Percentiles rank a stretch among this genome's conserved stretches.
Conservation (phyloP, 2,113 vertebrate species). For the Brienomyrus brachyistius region DNA sequence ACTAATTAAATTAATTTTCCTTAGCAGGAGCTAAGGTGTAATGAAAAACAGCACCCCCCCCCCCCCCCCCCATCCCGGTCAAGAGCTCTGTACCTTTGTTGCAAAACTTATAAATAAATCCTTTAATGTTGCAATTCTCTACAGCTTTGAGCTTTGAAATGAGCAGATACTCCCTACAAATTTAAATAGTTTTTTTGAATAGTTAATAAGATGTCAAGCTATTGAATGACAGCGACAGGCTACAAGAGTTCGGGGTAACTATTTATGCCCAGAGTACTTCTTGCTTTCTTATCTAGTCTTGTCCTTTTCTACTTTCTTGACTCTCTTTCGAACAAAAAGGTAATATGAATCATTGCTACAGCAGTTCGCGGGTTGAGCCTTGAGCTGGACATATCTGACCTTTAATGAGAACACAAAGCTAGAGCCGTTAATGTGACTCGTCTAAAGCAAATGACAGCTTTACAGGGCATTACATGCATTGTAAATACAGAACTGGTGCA, state of each 20-base stretch:
- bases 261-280: not conserved
- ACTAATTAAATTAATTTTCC: slow-evolving; percentile 1
- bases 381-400: not conserved
- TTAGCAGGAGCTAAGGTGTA: not conserved
- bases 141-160: not conserved
- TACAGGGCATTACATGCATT: not conserved
- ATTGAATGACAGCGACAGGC: not conserved
- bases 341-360: not conserved
- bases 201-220: not conserved
- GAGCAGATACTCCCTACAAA: not conserved
- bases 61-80: not conserved
- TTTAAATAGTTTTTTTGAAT: not conserved
- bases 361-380: not conserved
- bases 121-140: not conserved
- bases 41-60: not conserved
- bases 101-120: not conserved
- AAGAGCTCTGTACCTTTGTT: not conserved
- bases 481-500: not conserved
- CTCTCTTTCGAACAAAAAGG: not conserved
- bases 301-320: not conserved
- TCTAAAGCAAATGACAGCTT: not conserved
- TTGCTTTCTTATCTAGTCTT: not conserved
- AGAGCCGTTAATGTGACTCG: not conserved
- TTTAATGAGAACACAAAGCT: not conserved
- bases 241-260: not conserved